Base-by-base conservation (phyloP, 2,888 invertebrate species). In the Zelleria hepariella region DNA sequence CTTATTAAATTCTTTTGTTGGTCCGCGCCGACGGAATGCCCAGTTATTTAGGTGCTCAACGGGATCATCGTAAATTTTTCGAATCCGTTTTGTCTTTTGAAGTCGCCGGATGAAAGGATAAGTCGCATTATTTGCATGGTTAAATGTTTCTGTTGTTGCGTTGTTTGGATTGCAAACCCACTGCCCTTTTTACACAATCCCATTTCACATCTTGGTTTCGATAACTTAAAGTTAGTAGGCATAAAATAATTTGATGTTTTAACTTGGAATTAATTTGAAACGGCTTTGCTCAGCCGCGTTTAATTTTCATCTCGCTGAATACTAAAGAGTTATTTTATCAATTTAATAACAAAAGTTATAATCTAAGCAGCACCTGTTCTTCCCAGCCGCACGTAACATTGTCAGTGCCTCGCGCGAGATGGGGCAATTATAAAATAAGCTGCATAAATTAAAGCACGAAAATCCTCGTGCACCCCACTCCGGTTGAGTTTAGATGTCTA, bases 1-100 rank as follows among this genome's bases (percentile, higher is more conserved):
- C 72, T 85, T 86, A 86, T 86, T 86, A 87, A 85, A 86, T 86
- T 86, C 86, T 86, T 86, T 86, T 86, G 84, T 84, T 77, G 72
- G 72, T 68, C 74, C 73, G 66, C 67, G 66, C 71, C 68, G 65
- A 66, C 69, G 71, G 75, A 78, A 82, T 81, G 77, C 80, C 78
- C 80, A 77, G 80, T 75, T 82, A 79, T 82, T 85, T 80, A 80
- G 73, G 71, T 74, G 69, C 71, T 73, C 71, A 68, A 70, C 75
- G 71, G 80, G 82, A 80, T 82, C 78, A 80, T 77, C 82, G 73
- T 73, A 75, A 80, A 81, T 79, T 80, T 75, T 75, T 76, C 69
- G 66, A 65, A 64, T 66, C 68, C 61, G 67, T 67, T 70, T 67
- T 75, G 72, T 79, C 80, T 79, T 80, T 82, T 80, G 79, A 82